Evolutionary conservation across 2,888 invertebrate genomes (phyloP), one percentile per base, ranked within the genome.

Genomic region (Venusia cambrica): DNA sequence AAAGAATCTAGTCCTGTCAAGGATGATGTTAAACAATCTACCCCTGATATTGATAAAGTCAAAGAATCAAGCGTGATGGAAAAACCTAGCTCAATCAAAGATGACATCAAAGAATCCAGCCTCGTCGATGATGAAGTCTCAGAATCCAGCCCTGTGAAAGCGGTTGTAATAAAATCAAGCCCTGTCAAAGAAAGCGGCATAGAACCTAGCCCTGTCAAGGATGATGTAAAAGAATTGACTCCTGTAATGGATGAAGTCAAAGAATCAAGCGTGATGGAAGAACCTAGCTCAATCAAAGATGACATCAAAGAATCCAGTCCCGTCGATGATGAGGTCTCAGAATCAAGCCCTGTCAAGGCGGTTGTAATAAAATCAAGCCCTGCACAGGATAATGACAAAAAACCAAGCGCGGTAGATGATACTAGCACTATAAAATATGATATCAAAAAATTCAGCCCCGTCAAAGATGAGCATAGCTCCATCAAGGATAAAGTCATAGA

Each of bases 321-420:
- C n/a, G n/a, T n/a, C n/a, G n/a, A n/a, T n/a, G n/a, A n/a, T n/a
- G n/a, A n/a, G n/a, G n/a, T n/a, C n/a, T n/a, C n/a, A n/a, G n/a
- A n/a, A n/a, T n/a, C n/a, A n/a, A n/a, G n/a, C n/a, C n/a, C n/a
- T 2, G 12, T 27, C n/a, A n/a, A n/a, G n/a, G n/a, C n/a, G 1
- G n/a, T 15, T 4, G 51, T 44, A 1, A 44, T 38, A 5, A 19
- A 16, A 15, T 11, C 24, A 2, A 47, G 40, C 5, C 34, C 27
- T n/a, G n/a, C n/a, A n/a, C n/a, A n/a, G n/a, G n/a, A n/a, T n/a
- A n/a, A n/a, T n/a, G n/a, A n/a, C n/a, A n/a, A n/a, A n/a, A n/a
- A n/a, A n/a, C n/a, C n/a, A n/a, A n/a, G n/a, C n/a, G n/a, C n/a
- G n/a, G n/a, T n/a, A n/a, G n/a, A n/a, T n/a, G n/a, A n/a, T n/a